These are phyloP conservation scores for Conus canariensis DNA, from an alignment of 2,888 invertebrate genomes.

Conservation along the genomic window DNA sequence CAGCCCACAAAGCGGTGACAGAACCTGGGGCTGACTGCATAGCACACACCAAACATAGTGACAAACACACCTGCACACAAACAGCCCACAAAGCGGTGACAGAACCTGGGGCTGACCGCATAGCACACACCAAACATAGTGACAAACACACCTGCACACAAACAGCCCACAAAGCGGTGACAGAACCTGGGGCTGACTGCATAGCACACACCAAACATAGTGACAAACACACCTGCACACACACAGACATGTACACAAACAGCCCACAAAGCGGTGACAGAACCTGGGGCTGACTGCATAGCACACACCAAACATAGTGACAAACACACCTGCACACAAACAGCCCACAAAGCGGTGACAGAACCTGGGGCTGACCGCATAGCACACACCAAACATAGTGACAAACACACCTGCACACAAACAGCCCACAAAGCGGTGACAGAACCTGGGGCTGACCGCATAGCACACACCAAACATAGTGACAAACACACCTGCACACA, in stretches of 20 bases:
- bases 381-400: neutral
- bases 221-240: neutral
- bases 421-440: neutral
- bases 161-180: neutral
- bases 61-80: constrained; percentile 2
- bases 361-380: neutral
- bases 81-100: neutral
- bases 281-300: neutral
- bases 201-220: neutral
- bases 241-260: neutral
- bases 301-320: neutral
- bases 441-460: neutral
- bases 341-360: neutral
- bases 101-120: neutral
- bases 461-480: neutral
- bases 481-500: constrained; percentile 5
- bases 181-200: neutral
- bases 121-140: neutral
- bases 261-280: too few species aligned
- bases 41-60: neutral
- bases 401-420: constrained; percentile 2
- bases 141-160: constrained; percentile 5
- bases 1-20: too few species aligned
- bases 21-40: neutral
- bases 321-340: constrained; percentile 1